Evolutionary conservation across 1,140 invertebrate genomes (phyloP).

Genomic region (Chelonus insularis): DNA sequence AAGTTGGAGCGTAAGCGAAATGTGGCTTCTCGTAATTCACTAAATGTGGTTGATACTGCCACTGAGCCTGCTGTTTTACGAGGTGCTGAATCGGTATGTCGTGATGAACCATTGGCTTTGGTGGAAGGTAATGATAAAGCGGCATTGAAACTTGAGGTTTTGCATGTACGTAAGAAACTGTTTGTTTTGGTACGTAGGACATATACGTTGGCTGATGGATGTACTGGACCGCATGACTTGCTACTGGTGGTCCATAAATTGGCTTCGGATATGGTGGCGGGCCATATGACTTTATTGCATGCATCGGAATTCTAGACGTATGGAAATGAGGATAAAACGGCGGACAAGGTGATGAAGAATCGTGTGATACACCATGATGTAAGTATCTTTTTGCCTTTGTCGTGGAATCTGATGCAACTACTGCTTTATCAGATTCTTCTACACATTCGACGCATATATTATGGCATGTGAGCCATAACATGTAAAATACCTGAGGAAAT

Average conservation of each 20-base stretch:
- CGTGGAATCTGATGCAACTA: not conserved
- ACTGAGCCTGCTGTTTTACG: conserved; percentile 22
- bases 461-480: conserved; percentile 30
- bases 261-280: conserved; percentile 27
- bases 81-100: conserved; percentile 31
- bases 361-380: conserved; percentile 3
- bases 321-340: conserved; percentile 36
- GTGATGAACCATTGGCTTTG: conserved; percentile 35
- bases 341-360: conserved; percentile 43
- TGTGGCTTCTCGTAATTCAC: conserved; percentile 40
- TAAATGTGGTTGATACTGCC: conserved; percentile 31
- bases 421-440: not conserved
- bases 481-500: not conserved
- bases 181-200: conserved; percentile 30
- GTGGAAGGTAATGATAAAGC: conserved; percentile 34
- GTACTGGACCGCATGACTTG: conserved; percentile 23
- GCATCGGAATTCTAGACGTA: conserved; percentile 31
- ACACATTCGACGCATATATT: no score
- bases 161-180: conserved; percentile 31
- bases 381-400: conserved; percentile 44
- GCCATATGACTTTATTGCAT: conserved; percentile 35
- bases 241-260: conserved; percentile 5
- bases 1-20: conserved; percentile 26
- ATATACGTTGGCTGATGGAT: conserved; percentile 33
- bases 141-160: conserved; percentile 40